Base-by-base conservation (phyloP, 2,888 invertebrate genomes). In the Tanypteryx hageni region DNA sequence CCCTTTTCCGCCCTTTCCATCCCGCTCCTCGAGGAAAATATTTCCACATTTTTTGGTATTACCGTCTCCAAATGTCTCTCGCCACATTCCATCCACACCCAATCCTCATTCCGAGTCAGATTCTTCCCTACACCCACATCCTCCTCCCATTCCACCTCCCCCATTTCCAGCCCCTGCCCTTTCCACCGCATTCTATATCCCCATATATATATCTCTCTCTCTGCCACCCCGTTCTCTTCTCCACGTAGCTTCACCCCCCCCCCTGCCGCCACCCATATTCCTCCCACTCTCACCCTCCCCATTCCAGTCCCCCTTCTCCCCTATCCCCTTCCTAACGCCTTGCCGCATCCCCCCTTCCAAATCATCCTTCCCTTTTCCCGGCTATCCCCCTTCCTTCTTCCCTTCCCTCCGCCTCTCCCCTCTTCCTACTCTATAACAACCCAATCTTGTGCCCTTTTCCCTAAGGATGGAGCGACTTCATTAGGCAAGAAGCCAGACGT, bases 201-300 rank as follows among this genome's bases (percentile, higher is more conserved):
- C 22, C 76, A 27, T 27, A 44, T 76, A 22, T 76, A 27, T 76
- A 76, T 22, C 27, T 10, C 22, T 22, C 76, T 76, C 10, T 11
- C 22, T 76, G 22, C 76, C 13, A n/a, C 76, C 44, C 44, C 44
- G 1, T 5, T 44, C 5, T 44, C 44, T 44, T 86, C 68, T 56
- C 93, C n/a, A n/a, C n/a, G n/a, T n/a, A n/a, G n/a, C n/a, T n/a
- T n/a, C n/a, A n/a, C n/a, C 93, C 94, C 93, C 93, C 94, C 93
- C 94, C n/a, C 84, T 31, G 68, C 92, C 92, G 27, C 92, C 44
- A 84, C 68, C 89, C 59, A 16, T 61, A 13, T 58, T 92, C 81
- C 57, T 76, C 76, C 31, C 61, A 44, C 82, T 56, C 85, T 9
- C 27, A 59, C 84, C 86, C 68, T 84, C 22, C 82, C n/a, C 44